Evolutionary conservation across 2,888 invertebrate species (phyloP).

Genomic region (Eupsilia transversa): DNA sequence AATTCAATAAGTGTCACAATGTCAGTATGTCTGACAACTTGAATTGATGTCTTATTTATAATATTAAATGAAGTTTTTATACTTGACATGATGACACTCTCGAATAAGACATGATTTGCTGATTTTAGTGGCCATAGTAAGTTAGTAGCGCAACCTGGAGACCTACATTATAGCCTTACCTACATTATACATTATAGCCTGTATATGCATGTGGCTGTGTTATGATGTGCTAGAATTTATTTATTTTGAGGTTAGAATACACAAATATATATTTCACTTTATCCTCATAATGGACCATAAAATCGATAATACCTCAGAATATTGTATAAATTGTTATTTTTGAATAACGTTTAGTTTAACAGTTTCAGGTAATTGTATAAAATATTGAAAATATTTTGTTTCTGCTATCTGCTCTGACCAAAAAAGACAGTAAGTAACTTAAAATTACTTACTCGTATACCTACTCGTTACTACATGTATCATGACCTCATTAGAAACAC

Average conservation of each 20-base stretch:
- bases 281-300: background rate
- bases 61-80: constrained; percentile 19
- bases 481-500: background rate
- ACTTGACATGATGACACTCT: constrained; percentile 18
- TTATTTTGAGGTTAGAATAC: too few relatives aligned
- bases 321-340: too few relatives aligned
- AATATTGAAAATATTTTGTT: background rate
- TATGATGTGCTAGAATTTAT: background rate
- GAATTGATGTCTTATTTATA: constrained; percentile 22
- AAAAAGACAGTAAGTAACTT: background rate
- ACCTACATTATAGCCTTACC: too few relatives aligned
- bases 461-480: too few relatives aligned
- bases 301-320: background rate
- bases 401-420: background rate
- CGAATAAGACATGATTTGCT: constrained; percentile 12
- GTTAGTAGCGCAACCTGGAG: background rate
- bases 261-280: too few relatives aligned
- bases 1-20: constrained; percentile 44
- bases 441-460: background rate
- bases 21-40: constrained; percentile 36
- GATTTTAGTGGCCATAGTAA: constrained; percentile 1
- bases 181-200: background rate
- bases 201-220: too few relatives aligned
- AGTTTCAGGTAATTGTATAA: background rate
- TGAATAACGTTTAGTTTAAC: background rate